These are phyloP conservation scores for Oscarella lobularis DNA, from an alignment of 37 sponge, comb jelly and placozoan species.

Conservation along the genomic window DNA sequence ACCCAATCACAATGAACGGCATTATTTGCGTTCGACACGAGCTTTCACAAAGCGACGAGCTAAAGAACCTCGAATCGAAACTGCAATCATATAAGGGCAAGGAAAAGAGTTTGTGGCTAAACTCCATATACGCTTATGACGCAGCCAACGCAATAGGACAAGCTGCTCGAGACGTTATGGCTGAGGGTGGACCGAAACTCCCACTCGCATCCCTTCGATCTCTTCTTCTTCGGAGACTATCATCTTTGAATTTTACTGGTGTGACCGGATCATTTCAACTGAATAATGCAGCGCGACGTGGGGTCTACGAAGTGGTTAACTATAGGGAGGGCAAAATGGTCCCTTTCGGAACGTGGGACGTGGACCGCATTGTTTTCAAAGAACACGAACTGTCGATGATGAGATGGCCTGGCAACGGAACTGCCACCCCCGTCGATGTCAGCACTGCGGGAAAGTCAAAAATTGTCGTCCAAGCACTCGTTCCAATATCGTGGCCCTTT, in stretches of 20 bases:
- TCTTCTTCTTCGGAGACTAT: no score
- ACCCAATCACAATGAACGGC: neutral
- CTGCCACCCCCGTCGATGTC: neutral
- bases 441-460: neutral
- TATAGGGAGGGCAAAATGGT: neutral
- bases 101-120: neutral
- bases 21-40: neutral
- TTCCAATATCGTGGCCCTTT: neutral
- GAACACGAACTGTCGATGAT: neutral
- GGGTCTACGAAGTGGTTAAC: neutral
- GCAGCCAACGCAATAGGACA: neutral
- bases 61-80: no score
- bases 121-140: neutral
- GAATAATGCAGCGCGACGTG: neutral
- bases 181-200: neutral
- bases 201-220: no score
- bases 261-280: neutral
- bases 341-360: neutral
- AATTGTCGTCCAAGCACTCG: neutral
- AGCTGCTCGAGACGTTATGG: neutral
- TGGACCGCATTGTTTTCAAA: no score
- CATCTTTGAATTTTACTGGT: neutral
- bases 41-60: no score
- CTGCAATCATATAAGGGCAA: neutral
- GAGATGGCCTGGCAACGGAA: neutral